A percentile compares a stretch with the other conserved stretches of the same genome.
Evolutionary conservation across 1,140 invertebrate species (phyloP).

Genomic region (Ptiloglossa arizonensis): DNA sequence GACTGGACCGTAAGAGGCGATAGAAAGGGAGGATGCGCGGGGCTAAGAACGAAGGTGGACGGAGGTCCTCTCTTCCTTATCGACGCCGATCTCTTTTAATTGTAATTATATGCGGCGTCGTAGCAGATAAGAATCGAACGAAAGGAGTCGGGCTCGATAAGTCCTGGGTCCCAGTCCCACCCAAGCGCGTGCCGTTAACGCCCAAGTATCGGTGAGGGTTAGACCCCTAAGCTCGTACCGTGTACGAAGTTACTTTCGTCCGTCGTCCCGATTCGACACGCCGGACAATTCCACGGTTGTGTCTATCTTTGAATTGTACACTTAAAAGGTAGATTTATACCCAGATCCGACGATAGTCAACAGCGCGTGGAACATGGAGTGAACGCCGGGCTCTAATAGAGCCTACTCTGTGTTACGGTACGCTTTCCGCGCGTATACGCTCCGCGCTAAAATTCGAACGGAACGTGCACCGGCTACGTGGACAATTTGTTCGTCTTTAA

Average conservation of each 20-base stretch:
- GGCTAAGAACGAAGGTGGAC: constrained; percentile 35
- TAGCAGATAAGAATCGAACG: constrained; percentile 75
- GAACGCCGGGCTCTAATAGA: no score
- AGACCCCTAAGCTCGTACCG: constrained; percentile 54
- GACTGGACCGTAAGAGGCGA: constrained; percentile 60
- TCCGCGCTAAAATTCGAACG: no score
- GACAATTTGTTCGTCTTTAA: no score
- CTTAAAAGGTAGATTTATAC: no score
- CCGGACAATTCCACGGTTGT: neutral
- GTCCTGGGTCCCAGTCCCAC: constrained; percentile 67
- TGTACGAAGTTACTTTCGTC: constrained; percentile 26
- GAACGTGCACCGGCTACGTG: no score
- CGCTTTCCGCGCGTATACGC: no score
- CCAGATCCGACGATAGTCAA: no score
- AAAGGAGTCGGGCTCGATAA: constrained; percentile 63
- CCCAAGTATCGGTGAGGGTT: constrained; percentile 70
- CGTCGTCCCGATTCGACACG: neutral
- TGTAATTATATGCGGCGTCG: constrained; percentile 80
- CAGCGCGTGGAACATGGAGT: no score
- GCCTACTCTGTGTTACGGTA: no score
- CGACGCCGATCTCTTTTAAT: constrained; percentile 81
- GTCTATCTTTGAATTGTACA: neutral
- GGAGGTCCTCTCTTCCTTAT: constrained; percentile 67
- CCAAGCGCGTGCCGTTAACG: constrained; percentile 81
- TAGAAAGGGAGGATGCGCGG: constrained; percentile 28